Base-by-base conservation (phyloP, 2,797 vertebrate species). In the Pseudocheirus occidentalis region DNA sequence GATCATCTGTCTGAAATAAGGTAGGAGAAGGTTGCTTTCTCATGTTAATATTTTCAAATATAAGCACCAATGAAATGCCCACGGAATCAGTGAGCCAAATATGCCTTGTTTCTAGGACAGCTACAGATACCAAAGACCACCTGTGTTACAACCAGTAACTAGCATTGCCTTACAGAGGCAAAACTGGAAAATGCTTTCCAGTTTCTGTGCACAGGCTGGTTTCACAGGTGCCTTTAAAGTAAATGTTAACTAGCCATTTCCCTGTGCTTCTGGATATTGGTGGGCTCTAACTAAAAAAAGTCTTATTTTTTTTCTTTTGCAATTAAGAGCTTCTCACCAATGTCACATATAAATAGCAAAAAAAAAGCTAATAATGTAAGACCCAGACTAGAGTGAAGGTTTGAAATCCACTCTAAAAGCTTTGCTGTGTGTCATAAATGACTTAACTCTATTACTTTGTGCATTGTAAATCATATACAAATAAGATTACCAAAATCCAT, bases 321-420 rank as follows among this genome's bases (percentile, higher is more conserved):
- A 94, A 58, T 46, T 93, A 28, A 93, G 34, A 95, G 93, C 56
- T 59, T 97, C 96, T 91, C 92, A 50, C 58, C 27, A 5, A 94
- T 91, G 73, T 95, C 94, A 96, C 9, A 91, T 62, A 94, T 95
- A 52, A 87, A 4, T 56, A 46, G 93, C 3, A 92, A 95, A 97
- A 96, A 40, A 16, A 73, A n/a, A n/a, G 91, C 3, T 46, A 96
- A 91, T 12, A 29, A 56, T 11, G 24, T 0, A 0, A 14, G 90
- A 91, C 90, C 96, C 53, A 94, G 94, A 94, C 96, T n/a, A 0
- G 12, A 56, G 54, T 57, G 95, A 89, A 95, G 97, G 96, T 91
- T 46, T 59, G 93, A n/a, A n/a, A 55, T 94, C 96, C 94, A 87
- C 90, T 94, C 95, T 46, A 57, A 95, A 0, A n/a, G 52, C 94